Conservation (phyloP, 2,113 vertebrate species). For the Ranitomeya variabilis region DNA sequence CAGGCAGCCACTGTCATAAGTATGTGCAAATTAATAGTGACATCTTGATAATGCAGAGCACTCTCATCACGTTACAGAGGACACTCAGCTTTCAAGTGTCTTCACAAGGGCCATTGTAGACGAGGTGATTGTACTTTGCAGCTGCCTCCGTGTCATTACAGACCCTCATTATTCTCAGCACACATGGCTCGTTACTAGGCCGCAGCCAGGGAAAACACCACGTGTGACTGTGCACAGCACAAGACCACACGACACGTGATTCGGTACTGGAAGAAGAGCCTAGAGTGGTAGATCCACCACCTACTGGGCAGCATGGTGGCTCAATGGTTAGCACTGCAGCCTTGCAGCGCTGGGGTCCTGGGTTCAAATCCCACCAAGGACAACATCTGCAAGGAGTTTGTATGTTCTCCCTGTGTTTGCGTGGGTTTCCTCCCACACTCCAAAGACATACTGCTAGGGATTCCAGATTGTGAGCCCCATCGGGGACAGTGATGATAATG, state of each 20-base stretch:
- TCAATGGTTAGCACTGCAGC: too few species aligned
- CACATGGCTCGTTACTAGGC: conserved; percentile 2
- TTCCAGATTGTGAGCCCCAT: too few species aligned
- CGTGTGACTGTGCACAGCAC: not conserved
- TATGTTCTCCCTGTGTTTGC: too few species aligned
- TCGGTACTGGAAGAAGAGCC: not conserved
- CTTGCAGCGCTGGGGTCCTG: too few species aligned
- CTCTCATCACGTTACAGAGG: conserved; percentile 40
- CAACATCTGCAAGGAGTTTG: too few species aligned
- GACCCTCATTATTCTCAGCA: conserved; percentile 16
- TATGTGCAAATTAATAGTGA: conserved; percentile 6
- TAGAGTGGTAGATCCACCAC: not conserved
- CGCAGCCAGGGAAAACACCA: not conserved
- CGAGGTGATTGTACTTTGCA: conserved; percentile 39
- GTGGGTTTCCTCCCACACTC: too few species aligned
- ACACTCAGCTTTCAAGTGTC: conserved; percentile 24
- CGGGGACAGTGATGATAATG: too few species aligned
- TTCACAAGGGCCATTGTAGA: conserved; percentile 46
- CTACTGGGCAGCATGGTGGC: too few species aligned
- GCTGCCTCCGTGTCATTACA: not conserved
- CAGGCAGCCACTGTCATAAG: not conserved
- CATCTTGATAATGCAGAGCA: conserved; percentile 30
- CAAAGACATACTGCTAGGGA: too few species aligned
- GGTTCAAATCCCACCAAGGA: too few species aligned
- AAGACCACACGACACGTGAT: not conserved